Evolutionary conservation across 2,113 vertebrate species (phyloP).

Genomic region (Myiozetetes cayanensis): DNA sequence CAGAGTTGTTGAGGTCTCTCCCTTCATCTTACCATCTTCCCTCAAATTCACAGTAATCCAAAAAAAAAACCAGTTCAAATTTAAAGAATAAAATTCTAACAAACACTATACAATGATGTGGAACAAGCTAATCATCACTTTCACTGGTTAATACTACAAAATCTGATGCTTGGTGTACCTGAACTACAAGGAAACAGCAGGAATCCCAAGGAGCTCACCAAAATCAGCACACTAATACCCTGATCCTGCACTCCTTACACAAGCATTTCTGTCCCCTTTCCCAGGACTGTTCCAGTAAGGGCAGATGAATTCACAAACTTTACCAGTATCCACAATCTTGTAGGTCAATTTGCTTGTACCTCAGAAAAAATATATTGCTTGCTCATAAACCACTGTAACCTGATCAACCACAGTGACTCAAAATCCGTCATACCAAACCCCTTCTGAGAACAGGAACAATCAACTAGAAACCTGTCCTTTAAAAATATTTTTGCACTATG

Average conservation of each 20-base stretch:
- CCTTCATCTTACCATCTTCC: background rate
- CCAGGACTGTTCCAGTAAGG: background rate
- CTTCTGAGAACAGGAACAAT: background rate
- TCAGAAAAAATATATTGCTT: background rate
- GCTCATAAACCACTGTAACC: constrained; percentile 16
- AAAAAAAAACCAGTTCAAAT: background rate
- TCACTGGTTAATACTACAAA: background rate
- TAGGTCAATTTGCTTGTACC: background rate
- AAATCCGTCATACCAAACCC: background rate
- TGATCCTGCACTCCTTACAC: background rate
- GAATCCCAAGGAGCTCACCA: background rate
- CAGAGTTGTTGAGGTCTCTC: background rate
- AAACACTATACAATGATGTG: background rate
- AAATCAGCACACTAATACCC: background rate
- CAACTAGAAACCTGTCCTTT: background rate
- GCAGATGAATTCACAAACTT: background rate
- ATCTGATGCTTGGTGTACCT: background rate
- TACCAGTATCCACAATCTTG: background rate
- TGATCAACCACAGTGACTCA: background rate
- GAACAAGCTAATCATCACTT: background rate
- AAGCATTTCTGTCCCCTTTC: background rate
- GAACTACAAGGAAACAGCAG: background rate
- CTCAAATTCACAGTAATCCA: background rate
- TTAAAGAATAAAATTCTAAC: background rate
- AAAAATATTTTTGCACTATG: background rate